phyloP scores from a whole-genome alignment of 2,888 invertebrate genomes.

The Heliconius ethilla region DNA sequence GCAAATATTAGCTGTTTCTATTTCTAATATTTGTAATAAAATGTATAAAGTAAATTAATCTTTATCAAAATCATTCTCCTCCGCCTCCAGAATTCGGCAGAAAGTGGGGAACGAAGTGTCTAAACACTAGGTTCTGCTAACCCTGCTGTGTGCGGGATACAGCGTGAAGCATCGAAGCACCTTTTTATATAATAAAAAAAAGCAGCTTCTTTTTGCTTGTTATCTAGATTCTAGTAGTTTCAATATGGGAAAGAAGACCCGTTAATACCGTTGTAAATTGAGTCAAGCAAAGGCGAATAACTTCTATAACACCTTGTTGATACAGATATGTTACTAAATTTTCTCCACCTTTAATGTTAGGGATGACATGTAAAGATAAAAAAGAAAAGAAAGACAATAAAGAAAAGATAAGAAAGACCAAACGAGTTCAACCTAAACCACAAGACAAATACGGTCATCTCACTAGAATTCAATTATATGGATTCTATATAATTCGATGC shows the following conservation, averaged over 20 bases:
- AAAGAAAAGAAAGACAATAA: neutral
- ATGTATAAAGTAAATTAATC: neutral
- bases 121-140: no score
- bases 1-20: constrained; percentile 10
- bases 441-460: neutral
- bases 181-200: no score
- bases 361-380: neutral
- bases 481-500: constrained; percentile 33
- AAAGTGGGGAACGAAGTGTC: no score
- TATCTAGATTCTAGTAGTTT: neutral
- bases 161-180: no score
- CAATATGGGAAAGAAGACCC: constrained; percentile 2
- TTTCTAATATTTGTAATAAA: neutral
- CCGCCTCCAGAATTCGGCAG: no score
- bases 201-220: neutral
- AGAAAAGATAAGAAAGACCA: neutral
- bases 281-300: neutral
- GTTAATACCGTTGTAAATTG: neutral
- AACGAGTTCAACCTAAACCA: neutral
- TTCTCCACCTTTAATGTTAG: neutral
- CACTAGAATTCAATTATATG: constrained; percentile 5
- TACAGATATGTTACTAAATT: neutral
- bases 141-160: no score
- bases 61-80: no score
- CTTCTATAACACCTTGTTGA: neutral